Conservation (phyloP, 1,140 invertebrate species). For the Lamellibrachia luymesi region DNA sequence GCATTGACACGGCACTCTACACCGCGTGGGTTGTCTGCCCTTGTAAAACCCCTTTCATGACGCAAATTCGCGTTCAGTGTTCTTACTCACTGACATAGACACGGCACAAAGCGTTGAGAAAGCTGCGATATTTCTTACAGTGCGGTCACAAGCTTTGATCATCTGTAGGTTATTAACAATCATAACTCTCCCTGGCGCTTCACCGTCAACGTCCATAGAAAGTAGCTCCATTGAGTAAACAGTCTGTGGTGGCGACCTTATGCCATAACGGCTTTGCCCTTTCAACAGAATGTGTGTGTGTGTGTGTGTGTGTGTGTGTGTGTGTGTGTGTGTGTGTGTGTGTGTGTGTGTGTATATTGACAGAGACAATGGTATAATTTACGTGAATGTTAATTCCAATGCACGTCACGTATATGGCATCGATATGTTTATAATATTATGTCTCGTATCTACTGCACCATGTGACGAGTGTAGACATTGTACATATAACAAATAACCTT, state of each 20-base stretch:
- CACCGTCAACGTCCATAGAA: no score
- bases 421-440: no score
- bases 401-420: not conserved
- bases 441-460: not conserved
- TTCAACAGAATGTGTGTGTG: not conserved
- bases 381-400: not conserved
- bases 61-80: not conserved
- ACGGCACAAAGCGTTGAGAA: not conserved
- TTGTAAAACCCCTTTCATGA: not conserved
- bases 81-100: not conserved
- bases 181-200: not conserved
- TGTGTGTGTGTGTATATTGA: not conserved
- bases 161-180: not conserved
- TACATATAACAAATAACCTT: not conserved
- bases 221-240: not conserved
- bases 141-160: not conserved
- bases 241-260: not conserved
- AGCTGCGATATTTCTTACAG: not conserved
- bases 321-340: not conserved
- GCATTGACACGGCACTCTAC: not conserved
- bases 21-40: not conserved
- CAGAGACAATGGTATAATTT: not conserved
- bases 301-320: not conserved
- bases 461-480: not conserved
- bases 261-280: no score